Percentiles rank a stretch among this genome's conserved stretches.
These are phyloP conservation scores for Apogon talboti DNA, from an alignment of 2,797 vertebrate species.

Conservation along the genomic window DNA sequence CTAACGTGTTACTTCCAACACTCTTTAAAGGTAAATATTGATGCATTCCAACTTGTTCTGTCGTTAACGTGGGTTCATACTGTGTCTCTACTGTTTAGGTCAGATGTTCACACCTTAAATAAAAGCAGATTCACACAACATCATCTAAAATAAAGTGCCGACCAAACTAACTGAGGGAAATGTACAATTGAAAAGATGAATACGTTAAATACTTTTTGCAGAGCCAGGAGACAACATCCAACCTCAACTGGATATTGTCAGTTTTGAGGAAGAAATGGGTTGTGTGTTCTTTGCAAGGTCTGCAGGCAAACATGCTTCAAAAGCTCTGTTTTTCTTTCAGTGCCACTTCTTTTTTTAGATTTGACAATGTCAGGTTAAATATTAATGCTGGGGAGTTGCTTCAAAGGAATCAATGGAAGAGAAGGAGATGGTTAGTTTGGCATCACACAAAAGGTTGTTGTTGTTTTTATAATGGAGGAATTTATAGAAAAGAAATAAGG, in stretches of 20 bases:
- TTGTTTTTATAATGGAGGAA: slow-evolving; percentile 23
- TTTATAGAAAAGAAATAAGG: slow-evolving; percentile 5
- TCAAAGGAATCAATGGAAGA: slow-evolving; percentile 41
- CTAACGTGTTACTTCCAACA: too few relatives aligned
- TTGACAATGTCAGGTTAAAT: slow-evolving; percentile 73
- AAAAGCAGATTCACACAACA: too few relatives aligned
- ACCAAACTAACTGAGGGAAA: too few relatives aligned
- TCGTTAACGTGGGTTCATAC: slow-evolving; percentile 5
- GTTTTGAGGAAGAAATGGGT: slow-evolving; percentile 39
- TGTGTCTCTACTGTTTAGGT: slow-evolving; percentile 4
- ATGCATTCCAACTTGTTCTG: slow-evolving; percentile 1
- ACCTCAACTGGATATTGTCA: too few relatives aligned
- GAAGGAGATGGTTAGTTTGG: slow-evolving; percentile 39
- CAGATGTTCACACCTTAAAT: too few relatives aligned
- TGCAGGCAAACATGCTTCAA: slow-evolving; percentile 57
- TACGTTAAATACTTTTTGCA: too few relatives aligned
- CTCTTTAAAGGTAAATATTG: too few relatives aligned
- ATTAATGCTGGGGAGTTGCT: slow-evolving; percentile 69
- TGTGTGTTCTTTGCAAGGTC: slow-evolving; percentile 39
- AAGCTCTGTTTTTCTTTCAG: slow-evolving; percentile 52
- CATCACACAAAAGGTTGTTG: slow-evolving; percentile 33
- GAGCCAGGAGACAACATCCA: too few relatives aligned
- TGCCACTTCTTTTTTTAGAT: slow-evolving; percentile 65
- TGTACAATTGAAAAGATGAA: too few relatives aligned
- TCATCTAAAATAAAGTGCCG: too few relatives aligned